Percentiles rank a stretch among this genome's conserved stretches.
phyloP scores from a whole-genome alignment of 2,888 invertebrate species.

The Cantharis rustica region DNA sequence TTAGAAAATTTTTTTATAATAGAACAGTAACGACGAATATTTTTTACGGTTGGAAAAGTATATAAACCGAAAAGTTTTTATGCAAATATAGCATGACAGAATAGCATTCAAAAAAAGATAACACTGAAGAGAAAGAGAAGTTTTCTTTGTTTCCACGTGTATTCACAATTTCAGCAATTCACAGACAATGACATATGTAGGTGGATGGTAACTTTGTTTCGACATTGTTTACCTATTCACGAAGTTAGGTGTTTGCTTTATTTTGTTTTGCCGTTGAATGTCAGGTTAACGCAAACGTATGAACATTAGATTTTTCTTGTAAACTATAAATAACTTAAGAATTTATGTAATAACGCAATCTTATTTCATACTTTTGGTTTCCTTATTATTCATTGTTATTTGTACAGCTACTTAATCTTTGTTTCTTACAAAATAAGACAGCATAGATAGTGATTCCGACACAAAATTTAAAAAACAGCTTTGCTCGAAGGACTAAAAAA shows the following conservation, averaged over 20 bases:
- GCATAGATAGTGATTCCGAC: background rate
- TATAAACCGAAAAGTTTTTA: background rate
- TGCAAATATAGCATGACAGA: background rate
- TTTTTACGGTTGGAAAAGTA: background rate
- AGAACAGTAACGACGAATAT: background rate
- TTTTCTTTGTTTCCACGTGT: background rate
- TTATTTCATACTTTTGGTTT: slow-evolving; percentile 24
- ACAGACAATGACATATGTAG: slow-evolving; percentile 26
- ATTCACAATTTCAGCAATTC: slow-evolving; percentile 17
- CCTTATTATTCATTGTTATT: slow-evolving; percentile 28
- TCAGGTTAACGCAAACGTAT: slow-evolving; percentile 28
- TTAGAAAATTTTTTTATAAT: background rate
- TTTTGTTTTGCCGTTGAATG: slow-evolving; percentile 21
- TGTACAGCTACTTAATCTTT: slow-evolving; percentile 14
- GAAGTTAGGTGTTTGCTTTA: slow-evolving; percentile 22
- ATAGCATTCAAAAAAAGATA: background rate
- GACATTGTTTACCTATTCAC: slow-evolving; percentile 22
- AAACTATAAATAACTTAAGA: slow-evolving; percentile 25
- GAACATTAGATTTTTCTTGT: slow-evolving; percentile 19
- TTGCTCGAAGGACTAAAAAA: background rate
- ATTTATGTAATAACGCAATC: slow-evolving; percentile 24
- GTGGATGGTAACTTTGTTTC: slow-evolving; percentile 24
- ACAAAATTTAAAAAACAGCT: background rate
- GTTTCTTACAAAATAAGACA: slow-evolving; percentile 11
- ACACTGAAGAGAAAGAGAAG: slow-evolving; percentile 1